phyloP scores from a whole-genome alignment of 2,113 vertebrate species.

The Lophotis ruficrista region DNA sequence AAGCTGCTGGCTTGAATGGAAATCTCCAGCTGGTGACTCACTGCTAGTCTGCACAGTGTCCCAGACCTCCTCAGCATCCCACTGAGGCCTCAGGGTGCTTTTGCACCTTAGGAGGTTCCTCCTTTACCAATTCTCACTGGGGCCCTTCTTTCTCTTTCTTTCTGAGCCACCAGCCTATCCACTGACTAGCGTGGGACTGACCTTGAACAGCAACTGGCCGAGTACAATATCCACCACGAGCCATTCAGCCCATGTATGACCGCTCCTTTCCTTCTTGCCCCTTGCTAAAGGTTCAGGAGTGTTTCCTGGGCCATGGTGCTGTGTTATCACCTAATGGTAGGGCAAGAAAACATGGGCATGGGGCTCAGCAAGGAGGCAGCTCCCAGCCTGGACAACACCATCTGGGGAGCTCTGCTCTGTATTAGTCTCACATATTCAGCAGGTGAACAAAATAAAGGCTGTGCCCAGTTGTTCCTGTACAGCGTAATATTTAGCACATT shows the following conservation, averaged over 20 bases:
- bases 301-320: too few relatives aligned
- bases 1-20: not conserved
- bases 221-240: not conserved
- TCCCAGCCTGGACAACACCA: accelerated
- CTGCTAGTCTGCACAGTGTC: not conserved
- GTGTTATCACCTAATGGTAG: accelerated
- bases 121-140: not conserved
- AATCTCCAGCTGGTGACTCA: not conserved
- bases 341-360: not conserved
- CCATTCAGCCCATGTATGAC: accelerated
- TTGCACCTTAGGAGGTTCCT: accelerated
- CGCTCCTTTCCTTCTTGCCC: not conserved
- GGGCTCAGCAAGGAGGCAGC: not conserved
- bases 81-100: accelerated
- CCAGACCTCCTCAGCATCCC: not conserved
- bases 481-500: not conserved
- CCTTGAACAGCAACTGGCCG: not conserved
- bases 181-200: not conserved
- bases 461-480: not conserved
- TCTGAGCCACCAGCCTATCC: not conserved
- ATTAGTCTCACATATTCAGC: not conserved
- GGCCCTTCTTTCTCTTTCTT: not conserved
- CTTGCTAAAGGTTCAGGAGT: not conserved
- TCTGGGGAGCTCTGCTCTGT: not conserved
- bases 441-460: not conserved